A percentile compares a stretch with the other conserved stretches of the same genome.
phyloP scores from a whole-genome alignment of 1,140 invertebrate species.

The Teleopsis dalmanni region DNA sequence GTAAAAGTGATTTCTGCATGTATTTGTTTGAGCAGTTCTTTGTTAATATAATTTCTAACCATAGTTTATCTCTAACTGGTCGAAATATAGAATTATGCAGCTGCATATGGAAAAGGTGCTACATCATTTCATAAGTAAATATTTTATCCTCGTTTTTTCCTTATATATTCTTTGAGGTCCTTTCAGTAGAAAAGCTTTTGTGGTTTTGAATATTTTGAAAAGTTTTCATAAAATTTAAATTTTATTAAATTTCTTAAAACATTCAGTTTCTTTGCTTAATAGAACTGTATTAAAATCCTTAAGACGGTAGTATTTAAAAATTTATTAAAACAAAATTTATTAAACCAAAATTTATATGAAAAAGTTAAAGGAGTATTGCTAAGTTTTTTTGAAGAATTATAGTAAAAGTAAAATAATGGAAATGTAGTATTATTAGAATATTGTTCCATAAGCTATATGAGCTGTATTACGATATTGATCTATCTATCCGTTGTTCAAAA shows the following conservation, averaged over 20 bases:
- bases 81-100: not conserved
- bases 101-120: too few relatives aligned
- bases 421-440: too few relatives aligned
- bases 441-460: too few relatives aligned
- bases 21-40: not conserved
- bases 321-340: not conserved
- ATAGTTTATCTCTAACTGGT: not conserved
- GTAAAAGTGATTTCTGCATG: not conserved
- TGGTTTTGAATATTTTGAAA: not conserved
- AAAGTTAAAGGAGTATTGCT: not conserved
- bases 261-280: not conserved
- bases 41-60: slow-evolving; percentile 1
- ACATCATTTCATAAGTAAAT: not conserved
- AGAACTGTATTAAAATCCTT: not conserved
- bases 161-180: not conserved
- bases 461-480: too few relatives aligned
- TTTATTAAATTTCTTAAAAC: not conserved
- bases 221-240: not conserved
- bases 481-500: too few relatives aligned
- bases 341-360: not conserved
- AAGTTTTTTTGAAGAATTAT: too few relatives aligned
- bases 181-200: not conserved
- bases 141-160: not conserved
- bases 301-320: not conserved
- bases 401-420: too few relatives aligned